A percentile compares a stretch with the other conserved stretches of the same genome.
phyloP scores from a whole-genome alignment of 2,888 invertebrate genomes.

The Busseola fusca region DNA sequence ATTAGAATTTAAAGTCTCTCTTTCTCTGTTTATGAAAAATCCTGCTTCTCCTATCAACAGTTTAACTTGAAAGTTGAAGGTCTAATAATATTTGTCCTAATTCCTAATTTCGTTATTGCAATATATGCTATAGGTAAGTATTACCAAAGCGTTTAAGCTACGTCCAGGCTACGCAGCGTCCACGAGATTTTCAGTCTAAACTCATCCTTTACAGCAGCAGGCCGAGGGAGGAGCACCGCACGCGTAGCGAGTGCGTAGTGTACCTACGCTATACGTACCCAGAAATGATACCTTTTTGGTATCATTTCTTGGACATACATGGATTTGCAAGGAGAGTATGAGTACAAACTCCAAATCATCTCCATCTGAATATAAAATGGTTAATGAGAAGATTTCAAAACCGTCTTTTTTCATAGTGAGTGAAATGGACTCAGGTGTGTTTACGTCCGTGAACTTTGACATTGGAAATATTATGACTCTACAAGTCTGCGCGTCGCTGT shows the following conservation, averaged over 20 bases:
- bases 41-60: background rate
- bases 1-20: background rate
- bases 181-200: slow-evolving; percentile 7
- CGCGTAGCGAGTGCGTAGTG: background rate
- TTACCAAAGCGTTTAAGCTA: background rate
- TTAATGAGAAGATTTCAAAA: background rate
- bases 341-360: no score
- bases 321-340: no score
- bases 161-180: background rate
- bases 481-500: slow-evolving; percentile 5
- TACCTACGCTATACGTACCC: background rate
- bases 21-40: background rate
- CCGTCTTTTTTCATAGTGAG: background rate
- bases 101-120: background rate
- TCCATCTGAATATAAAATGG: background rate
- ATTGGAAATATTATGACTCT: slow-evolving; percentile 15
- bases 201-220: background rate
- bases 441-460: slow-evolving; percentile 12
- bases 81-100: background rate
- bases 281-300: background rate
- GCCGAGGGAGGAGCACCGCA: background rate
- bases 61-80: background rate
- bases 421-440: background rate
- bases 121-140: no score
- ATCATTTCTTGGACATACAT: no score